phyloP scores from a whole-genome alignment of 92 coral and sea anemone species.

The Nematostella vectensis region DNA sequence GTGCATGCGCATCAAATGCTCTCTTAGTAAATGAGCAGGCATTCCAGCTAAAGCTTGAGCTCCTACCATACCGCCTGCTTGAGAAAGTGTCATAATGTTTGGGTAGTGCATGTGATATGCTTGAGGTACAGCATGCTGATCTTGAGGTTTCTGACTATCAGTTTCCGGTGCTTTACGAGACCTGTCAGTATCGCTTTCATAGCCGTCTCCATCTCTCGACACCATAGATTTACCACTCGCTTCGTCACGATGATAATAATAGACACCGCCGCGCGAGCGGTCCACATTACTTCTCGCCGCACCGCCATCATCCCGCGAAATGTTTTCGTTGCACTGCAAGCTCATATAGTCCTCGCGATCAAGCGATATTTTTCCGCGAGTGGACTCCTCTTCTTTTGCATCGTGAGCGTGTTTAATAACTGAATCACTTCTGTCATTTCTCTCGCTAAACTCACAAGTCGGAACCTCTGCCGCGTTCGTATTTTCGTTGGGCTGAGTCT shows the following conservation, averaged over 20 bases:
- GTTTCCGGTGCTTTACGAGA: conserved; percentile 20
- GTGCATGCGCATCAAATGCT: conserved; percentile 11
- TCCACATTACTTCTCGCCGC: conserved; percentile 15
- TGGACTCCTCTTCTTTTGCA: conserved; percentile 38
- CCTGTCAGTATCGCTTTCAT: conserved; percentile 44
- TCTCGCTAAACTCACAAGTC: conserved; percentile 30
- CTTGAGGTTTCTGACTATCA: conserved; percentile 15
- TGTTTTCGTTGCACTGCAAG: conserved; percentile 60
- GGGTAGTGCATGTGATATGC: conserved; percentile 50
- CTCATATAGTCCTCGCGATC: conserved; percentile 46
- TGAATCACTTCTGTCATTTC: conserved; percentile 58
- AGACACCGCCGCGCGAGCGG: conserved; percentile 44
- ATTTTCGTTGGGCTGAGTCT: background rate
- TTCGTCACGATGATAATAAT: conserved; percentile 52
- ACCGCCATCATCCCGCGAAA: conserved; percentile 41
- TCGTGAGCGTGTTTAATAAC: conserved; percentile 59
- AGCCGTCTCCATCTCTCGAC: conserved; percentile 21
- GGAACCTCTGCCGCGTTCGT: conserved; percentile 29
- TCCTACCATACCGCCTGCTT: conserved; percentile 16
- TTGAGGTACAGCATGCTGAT: conserved; percentile 37
- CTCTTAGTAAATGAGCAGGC: conserved; percentile 17
- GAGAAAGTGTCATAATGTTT: conserved; percentile 26
- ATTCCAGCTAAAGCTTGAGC: conserved; percentile 12
- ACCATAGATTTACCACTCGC: conserved; percentile 11
- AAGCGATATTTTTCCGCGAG: conserved; percentile 15